Percentiles rank a stretch among this genome's conserved stretches.
phyloP scores from a whole-genome alignment of 2,797 vertebrate genomes.

The Valencia hispanica region DNA sequence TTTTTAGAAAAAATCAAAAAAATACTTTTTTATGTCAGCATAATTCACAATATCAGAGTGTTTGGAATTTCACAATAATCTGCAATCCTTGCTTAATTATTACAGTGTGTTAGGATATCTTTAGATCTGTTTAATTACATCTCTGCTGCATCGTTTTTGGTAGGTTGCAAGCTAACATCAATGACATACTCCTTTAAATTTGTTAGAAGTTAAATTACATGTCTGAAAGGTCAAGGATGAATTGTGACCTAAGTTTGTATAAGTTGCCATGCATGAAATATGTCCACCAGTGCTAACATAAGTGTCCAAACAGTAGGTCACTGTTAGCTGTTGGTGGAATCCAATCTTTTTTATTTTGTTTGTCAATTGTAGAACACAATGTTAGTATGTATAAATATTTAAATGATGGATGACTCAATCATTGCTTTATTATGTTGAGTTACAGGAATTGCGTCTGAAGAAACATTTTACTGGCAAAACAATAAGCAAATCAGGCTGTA shows the following conservation, averaged over 20 bases:
- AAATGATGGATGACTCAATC: conserved; percentile 10
- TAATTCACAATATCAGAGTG: background rate
- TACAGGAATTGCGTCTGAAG: background rate
- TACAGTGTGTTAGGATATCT: background rate
- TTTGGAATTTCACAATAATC: background rate
- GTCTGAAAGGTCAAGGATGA: conserved; percentile 56
- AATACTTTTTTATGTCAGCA: background rate
- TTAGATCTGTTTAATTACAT: background rate
- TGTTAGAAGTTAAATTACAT: conserved; percentile 41
- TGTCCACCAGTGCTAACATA: background rate
- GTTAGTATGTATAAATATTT: background rate
- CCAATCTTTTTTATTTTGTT: background rate
- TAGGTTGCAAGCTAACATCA: conserved; percentile 23
- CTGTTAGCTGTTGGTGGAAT: background rate
- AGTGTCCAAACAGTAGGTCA: background rate
- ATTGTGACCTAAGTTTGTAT: conserved; percentile 35
- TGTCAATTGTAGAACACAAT: conserved; percentile 13
- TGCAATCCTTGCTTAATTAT: too few relatives aligned
- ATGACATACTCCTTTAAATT: conserved; percentile 23
- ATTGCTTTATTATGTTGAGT: background rate
- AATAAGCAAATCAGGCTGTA: background rate
- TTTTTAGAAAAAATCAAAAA: background rate
- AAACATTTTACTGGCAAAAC: conserved; percentile 14
- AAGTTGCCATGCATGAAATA: conserved; percentile 4
- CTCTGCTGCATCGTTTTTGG: conserved; percentile 13